A percentile compares a stretch with the other conserved stretches of the same genome.
Conservation (phyloP, 53 echinoderm and acorn worm species). For the Zoroaster sp. region DNA sequence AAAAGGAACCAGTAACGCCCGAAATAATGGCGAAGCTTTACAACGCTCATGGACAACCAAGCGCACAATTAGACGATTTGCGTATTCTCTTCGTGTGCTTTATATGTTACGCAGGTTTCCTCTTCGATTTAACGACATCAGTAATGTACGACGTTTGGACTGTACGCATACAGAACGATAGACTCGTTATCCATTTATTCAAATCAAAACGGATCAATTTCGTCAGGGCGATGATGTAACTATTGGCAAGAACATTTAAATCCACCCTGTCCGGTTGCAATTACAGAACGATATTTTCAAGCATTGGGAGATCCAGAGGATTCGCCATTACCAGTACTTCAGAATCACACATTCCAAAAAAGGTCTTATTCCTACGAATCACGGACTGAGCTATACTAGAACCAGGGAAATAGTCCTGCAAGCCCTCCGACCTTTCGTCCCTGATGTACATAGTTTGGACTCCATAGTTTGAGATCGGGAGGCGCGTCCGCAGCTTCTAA, state of each 20-base stretch:
- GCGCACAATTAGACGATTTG: constrained; percentile 1
- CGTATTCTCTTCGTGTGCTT: background rate
- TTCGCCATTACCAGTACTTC: background rate
- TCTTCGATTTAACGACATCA: constrained; percentile 14
- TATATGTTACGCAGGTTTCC: constrained; percentile 28
- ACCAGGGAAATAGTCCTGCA: too few relatives aligned
- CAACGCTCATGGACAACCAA: background rate
- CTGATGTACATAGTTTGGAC: too few relatives aligned
- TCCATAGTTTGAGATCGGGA: too few relatives aligned
- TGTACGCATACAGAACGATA: background rate
- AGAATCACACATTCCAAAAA: too few relatives aligned
- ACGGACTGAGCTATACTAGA: too few relatives aligned
- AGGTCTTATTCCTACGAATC: too few relatives aligned
- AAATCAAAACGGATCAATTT: background rate
- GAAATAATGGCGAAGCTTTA: constrained; percentile 9
- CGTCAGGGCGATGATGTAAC: background rate
- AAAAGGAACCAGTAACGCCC: constrained; percentile 18
- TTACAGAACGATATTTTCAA: background rate
- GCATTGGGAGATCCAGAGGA: background rate
- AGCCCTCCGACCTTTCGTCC: too few relatives aligned
- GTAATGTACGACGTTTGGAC: background rate
- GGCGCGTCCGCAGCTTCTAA: too few relatives aligned
- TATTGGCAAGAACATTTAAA: too few relatives aligned
- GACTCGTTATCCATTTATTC: too few relatives aligned
- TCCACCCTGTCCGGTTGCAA: background rate